phyloP scores from a whole-genome alignment of 2,888 invertebrate genomes.

The Orthosia gracilis region DNA sequence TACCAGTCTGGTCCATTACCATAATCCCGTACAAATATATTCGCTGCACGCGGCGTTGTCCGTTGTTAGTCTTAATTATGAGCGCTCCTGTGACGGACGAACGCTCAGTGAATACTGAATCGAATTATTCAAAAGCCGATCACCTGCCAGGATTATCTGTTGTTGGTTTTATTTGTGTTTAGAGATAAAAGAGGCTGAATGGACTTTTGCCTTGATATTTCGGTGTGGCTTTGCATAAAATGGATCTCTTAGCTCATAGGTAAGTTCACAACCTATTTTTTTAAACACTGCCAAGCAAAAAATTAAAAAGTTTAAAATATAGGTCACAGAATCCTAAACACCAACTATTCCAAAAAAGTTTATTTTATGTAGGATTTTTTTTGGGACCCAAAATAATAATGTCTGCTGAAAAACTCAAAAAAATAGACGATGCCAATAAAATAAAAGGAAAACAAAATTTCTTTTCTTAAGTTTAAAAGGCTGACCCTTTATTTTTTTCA shows the following conservation, averaged over 20 bases:
- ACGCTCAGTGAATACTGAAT: constrained; percentile 72
- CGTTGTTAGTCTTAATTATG: constrained; percentile 78
- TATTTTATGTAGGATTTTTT: not conserved
- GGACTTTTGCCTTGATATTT: not conserved
- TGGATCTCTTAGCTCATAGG: too few relatives aligned
- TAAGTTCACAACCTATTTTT: too few relatives aligned
- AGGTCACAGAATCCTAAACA: too few relatives aligned
- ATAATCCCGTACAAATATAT: constrained; percentile 78
- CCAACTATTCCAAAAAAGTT: not conserved
- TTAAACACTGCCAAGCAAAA: too few relatives aligned
- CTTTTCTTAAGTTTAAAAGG: too few relatives aligned
- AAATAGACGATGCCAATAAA: not conserved
- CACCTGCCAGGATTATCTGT: constrained; percentile 48
- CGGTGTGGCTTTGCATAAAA: too few relatives aligned
- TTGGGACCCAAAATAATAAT: not conserved
- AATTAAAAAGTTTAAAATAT: not conserved
- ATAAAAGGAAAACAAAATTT: not conserved
- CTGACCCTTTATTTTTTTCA: not conserved
- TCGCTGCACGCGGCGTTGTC: constrained; percentile 70
- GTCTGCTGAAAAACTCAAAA: not conserved
- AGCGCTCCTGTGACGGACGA: constrained; percentile 71
- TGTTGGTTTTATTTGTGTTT: constrained; percentile 45
- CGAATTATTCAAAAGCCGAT: constrained; percentile 57
- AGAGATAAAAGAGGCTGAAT: constrained; percentile 8
- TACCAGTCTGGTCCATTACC: constrained; percentile 66